phyloP scores from a whole-genome alignment of 2,888 invertebrate genomes.

The Drosophila lutescens region DNA sequence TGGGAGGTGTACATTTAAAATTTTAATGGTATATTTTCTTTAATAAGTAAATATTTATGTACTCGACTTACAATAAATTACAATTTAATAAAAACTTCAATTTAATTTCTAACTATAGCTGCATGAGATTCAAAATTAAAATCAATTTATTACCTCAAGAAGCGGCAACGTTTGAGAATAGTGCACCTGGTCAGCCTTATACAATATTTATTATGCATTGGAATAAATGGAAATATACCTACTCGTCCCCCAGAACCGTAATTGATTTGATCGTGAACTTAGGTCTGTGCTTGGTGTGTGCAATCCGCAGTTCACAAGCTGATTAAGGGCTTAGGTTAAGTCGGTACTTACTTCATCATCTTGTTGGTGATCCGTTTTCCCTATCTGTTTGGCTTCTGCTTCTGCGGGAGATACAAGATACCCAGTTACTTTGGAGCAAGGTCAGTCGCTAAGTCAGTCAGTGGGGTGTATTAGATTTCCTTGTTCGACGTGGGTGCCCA shows the following conservation, averaged over 20 bases:
- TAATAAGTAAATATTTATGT: no score
- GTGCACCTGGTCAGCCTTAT: conserved; percentile 16
- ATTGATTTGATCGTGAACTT: conserved; percentile 77
- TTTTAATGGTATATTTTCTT: no score
- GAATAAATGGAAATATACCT: conserved; percentile 40
- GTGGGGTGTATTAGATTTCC: conserved; percentile 60
- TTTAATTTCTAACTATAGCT: conserved; percentile 3
- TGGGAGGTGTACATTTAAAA: no score
- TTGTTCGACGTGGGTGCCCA: background rate
- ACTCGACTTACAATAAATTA: no score
- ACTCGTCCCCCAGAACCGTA: conserved; percentile 25
- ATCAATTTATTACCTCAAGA: conserved; percentile 28
- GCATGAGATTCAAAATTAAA: conserved; percentile 17
- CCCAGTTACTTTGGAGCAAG: conserved; percentile 41
- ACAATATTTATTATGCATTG: conserved; percentile 16
- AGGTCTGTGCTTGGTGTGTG: conserved; percentile 50
- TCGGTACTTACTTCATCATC: conserved; percentile 58
- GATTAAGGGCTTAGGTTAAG: conserved; percentile 31
- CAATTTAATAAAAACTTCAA: background rate
- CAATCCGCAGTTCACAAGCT: conserved; percentile 34
- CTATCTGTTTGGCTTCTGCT: conserved; percentile 43
- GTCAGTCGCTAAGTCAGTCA: conserved; percentile 60
- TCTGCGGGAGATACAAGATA: conserved; percentile 32
- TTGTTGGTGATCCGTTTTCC: conserved; percentile 29
- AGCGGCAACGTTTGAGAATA: conserved; percentile 37